Evolutionary conservation across 2,113 vertebrate genomes (phyloP).

Genomic region (Halcyon malimbica): DNA sequence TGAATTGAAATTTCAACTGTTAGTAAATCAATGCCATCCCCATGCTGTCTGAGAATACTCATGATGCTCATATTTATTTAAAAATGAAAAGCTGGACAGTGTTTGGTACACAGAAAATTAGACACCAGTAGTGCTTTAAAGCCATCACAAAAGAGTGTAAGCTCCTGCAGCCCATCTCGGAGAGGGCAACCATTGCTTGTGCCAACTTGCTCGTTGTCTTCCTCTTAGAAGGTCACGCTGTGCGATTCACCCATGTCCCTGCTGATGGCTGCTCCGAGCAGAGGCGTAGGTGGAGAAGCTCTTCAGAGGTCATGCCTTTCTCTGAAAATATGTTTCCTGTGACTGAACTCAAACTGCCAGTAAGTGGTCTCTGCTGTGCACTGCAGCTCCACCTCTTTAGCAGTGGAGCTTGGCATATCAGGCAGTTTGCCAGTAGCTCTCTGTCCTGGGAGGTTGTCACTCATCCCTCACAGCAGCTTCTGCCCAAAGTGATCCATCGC

Average conservation of each 20-base stretch:
- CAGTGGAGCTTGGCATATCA: not conserved
- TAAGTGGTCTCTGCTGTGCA: not conserved
- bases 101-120: not conserved
- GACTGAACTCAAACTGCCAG: not conserved
- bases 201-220: not conserved
- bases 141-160: not conserved
- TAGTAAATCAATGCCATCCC: slow-evolving; percentile 65
- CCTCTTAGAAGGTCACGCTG: not conserved
- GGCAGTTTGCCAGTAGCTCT: not conserved
- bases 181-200: not conserved
- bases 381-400: not conserved
- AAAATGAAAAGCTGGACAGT: not conserved
- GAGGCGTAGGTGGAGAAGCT: not conserved
- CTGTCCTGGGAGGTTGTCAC: slow-evolving; percentile 9
- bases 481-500: not conserved
- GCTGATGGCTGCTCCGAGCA: not conserved
- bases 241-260: rapidly evolving
- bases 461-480: not conserved
- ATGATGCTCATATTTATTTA: not conserved
- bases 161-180: not conserved
- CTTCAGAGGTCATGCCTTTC: not conserved
- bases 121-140: not conserved
- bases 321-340: not conserved
- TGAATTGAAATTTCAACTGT: slow-evolving; percentile 50
- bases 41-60: not conserved